These are phyloP conservation scores for Rhegmatorhina hoffmannsi DNA, from an alignment of 2,113 vertebrate genomes.

Conservation along the genomic window DNA sequence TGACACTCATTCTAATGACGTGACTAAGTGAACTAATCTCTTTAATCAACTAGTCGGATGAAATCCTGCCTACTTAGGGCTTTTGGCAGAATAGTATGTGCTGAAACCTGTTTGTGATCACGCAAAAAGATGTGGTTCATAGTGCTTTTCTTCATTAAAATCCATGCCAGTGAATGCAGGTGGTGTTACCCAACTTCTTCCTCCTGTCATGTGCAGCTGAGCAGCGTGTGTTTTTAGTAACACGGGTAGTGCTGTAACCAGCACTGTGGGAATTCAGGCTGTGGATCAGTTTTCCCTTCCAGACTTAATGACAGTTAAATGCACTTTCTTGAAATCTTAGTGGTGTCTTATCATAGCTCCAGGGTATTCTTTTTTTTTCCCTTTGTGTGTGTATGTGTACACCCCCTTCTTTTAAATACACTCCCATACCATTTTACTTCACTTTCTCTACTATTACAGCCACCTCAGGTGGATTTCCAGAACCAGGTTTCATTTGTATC, in stretches of 20 bases:
- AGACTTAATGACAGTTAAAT: slow-evolving; percentile 46
- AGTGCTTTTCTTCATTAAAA: background rate
- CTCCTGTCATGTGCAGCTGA: background rate
- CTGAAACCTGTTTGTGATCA: background rate
- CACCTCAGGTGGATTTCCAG: background rate
- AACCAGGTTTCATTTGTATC: background rate
- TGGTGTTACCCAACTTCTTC: slow-evolving; percentile 17
- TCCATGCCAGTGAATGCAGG: background rate
- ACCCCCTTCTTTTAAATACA: background rate
- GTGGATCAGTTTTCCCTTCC: slow-evolving; percentile 15
- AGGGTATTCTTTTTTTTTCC: background rate
- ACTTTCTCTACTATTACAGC: background rate
- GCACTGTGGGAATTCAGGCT: slow-evolving; percentile 30
- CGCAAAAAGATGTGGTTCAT: background rate
- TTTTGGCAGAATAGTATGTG: background rate
- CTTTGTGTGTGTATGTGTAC: background rate
- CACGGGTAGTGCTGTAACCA: background rate
- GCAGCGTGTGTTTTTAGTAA: slow-evolving; percentile 4
- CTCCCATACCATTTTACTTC: background rate
- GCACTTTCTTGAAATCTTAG: slow-evolving; percentile 12
- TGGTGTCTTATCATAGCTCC: background rate
- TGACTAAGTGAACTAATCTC: slow-evolving; percentile 37
- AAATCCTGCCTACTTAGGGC: slow-evolving; percentile 23
- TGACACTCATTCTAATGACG: slow-evolving; percentile 25
- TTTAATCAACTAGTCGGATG: slow-evolving; percentile 5